Conservation (phyloP, 2,113 vertebrate genomes). For the Phocoena sinus region DNA sequence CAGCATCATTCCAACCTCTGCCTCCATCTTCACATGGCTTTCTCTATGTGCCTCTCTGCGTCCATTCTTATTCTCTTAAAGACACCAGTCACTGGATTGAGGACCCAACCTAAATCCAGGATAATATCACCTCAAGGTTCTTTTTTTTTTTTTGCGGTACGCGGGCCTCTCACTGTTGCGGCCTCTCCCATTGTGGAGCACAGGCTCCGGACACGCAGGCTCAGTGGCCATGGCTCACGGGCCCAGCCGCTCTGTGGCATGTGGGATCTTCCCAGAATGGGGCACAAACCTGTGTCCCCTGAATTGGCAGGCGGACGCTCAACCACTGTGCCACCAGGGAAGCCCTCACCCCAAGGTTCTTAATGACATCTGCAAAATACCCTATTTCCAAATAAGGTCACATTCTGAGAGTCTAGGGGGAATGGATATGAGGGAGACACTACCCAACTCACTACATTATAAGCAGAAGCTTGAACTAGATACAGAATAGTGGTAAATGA, state of each 20-base stretch:
- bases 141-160: neutral
- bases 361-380: neutral
- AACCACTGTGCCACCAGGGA: no score
- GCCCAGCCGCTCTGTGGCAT: no score
- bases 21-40: neutral
- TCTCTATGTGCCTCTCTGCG: neutral
- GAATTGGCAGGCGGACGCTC: no score
- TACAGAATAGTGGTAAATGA: neutral
- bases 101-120: neutral
- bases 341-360: neutral
- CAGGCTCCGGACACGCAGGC: no score
- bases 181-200: no score
- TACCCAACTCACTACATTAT: neutral
- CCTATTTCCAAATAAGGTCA: neutral
- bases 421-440: no score
- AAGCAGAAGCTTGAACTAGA: neutral
- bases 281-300: no score
- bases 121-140: neutral
- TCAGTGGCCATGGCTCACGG: no score
- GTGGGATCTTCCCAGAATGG: no score
- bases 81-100: neutral
- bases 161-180: no score
- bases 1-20: neutral
- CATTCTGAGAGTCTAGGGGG: neutral
- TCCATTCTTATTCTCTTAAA: neutral